phyloP scores from a whole-genome alignment of 2,113 vertebrate species.

The Onychostruthus taczanowskii region DNA sequence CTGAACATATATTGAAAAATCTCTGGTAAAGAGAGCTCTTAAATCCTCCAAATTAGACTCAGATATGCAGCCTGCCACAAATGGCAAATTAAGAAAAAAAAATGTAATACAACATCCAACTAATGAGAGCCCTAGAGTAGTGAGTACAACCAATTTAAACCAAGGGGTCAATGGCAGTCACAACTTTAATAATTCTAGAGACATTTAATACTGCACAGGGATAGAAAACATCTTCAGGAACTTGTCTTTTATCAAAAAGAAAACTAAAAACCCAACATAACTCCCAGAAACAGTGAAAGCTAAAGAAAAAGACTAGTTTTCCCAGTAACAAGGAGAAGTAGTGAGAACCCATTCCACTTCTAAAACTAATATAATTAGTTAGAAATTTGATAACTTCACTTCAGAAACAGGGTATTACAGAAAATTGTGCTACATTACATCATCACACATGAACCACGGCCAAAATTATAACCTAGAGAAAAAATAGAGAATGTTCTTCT shows the following conservation, averaged over 20 bases:
- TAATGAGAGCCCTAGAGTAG: constrained; percentile 39
- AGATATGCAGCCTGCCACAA: neutral
- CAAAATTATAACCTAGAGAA: neutral
- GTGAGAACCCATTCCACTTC: neutral
- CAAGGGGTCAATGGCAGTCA: neutral
- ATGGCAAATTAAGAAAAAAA: constrained; percentile 37
- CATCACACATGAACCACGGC: neutral
- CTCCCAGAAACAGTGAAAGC: neutral
- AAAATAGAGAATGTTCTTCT: neutral
- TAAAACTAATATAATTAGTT: neutral
- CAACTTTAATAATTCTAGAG: neutral
- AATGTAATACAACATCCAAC: neutral
- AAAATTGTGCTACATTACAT: neutral
- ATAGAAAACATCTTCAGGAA: neutral
- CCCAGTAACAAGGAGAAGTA: neutral
- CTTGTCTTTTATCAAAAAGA: neutral
- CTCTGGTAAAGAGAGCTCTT: neutral
- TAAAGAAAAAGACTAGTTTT: neutral
- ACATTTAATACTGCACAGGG: neutral
- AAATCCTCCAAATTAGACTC: neutral
- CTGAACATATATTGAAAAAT: neutral
- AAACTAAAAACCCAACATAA: neutral
- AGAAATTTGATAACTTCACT: neutral
- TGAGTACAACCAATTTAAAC: constrained; percentile 6
- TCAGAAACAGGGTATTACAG: neutral